Percentiles rank a stretch among this genome's conserved stretches.
Conservation (phyloP, 2,888 invertebrate genomes). For the Neoaliturus tenellus region DNA sequence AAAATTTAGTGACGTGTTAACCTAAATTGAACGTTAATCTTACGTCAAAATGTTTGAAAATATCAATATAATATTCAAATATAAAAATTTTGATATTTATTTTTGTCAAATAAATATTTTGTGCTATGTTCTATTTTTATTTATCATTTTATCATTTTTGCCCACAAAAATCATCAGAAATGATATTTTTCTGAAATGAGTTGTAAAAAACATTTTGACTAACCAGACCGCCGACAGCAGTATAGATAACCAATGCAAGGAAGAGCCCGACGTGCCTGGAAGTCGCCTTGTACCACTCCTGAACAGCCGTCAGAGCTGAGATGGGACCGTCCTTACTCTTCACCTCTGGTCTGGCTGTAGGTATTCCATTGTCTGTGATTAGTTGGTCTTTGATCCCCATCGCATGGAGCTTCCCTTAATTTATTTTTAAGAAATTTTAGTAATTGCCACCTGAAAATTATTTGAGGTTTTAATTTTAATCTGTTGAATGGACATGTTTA, state of each 20-base stretch:
- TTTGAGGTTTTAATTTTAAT: too few relatives aligned
- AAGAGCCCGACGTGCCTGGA: conserved; percentile 82
- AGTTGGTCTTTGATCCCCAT: conserved; percentile 29
- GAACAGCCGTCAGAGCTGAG: not conserved
- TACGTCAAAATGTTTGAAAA: not conserved
- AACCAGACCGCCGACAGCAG: conserved; percentile 87
- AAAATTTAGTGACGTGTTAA: too few relatives aligned
- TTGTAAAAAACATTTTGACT: not conserved
- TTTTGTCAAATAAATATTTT: not conserved
- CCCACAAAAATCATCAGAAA: too few relatives aligned
- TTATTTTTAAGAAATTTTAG: too few relatives aligned
- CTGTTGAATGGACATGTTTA: too few relatives aligned
- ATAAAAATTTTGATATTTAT: not conserved
- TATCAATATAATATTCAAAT: too few relatives aligned
- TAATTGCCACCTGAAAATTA: too few relatives aligned
- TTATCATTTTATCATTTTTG: too few relatives aligned
- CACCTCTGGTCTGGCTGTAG: not conserved
- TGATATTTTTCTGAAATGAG: too few relatives aligned
- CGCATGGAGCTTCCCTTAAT: not conserved
- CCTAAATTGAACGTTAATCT: too few relatives aligned
- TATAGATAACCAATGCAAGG: conserved; percentile 85
- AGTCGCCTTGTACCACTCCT: conserved; percentile 4
- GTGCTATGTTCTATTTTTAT: too few relatives aligned
- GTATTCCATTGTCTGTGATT: not conserved
- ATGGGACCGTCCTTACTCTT: not conserved